phyloP scores from a whole-genome alignment of 2,888 invertebrate species.

The Polydrusus tereticollis region DNA sequence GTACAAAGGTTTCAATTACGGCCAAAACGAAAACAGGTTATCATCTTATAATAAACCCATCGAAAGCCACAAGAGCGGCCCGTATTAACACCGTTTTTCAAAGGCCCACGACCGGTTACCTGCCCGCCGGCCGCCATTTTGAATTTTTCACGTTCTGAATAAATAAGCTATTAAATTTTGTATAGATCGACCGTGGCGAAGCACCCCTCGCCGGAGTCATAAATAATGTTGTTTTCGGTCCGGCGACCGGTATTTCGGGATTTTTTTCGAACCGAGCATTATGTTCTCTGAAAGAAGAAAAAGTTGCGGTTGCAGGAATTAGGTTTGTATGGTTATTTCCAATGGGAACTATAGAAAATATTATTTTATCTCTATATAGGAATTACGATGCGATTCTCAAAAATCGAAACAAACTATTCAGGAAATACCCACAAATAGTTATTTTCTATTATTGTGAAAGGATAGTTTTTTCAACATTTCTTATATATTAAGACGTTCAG shows the following conservation, averaged over 20 bases:
- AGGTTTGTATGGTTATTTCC: conserved; percentile 11
- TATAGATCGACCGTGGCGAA: conserved; percentile 63
- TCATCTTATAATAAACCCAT: conserved; percentile 47
- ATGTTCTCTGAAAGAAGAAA: conserved; percentile 15
- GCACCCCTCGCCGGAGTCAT: conserved; percentile 59
- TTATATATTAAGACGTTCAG: too few relatives aligned
- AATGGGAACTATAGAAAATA: neutral
- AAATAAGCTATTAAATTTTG: conserved; percentile 69
- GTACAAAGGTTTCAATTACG: conserved; percentile 39
- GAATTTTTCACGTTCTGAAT: conserved; percentile 69
- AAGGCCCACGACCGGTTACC: conserved; percentile 41
- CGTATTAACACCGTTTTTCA: conserved; percentile 45
- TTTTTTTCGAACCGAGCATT: conserved; percentile 14
- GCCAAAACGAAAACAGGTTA: conserved; percentile 41
- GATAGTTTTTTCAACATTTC: too few relatives aligned
- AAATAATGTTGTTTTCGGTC: conserved; percentile 67
- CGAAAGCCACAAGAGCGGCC: conserved; percentile 41
- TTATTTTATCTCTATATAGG: too few relatives aligned
- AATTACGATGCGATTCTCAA: too few relatives aligned
- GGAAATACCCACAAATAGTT: too few relatives aligned
- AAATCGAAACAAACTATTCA: too few relatives aligned
- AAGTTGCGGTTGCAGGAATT: conserved; percentile 11
- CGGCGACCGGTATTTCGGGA: conserved; percentile 51
- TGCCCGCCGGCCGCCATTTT: conserved; percentile 64
- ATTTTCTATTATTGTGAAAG: too few relatives aligned